Conservation (phyloP, 2,797 vertebrate genomes). For the Dendrocincla fuliginosa region DNA sequence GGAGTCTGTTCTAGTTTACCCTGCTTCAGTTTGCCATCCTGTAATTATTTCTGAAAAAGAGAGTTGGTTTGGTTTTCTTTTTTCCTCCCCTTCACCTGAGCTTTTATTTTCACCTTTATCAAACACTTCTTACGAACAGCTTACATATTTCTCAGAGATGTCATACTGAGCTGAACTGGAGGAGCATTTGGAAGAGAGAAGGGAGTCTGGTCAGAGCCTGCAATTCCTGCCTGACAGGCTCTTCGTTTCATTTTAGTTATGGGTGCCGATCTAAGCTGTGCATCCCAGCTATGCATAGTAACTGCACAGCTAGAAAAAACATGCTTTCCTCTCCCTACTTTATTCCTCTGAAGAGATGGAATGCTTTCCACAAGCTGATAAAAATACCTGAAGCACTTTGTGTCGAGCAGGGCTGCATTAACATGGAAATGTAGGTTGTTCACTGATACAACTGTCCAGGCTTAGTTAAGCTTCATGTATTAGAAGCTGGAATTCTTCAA, state of each 20-base stretch:
- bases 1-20: too few relatives aligned
- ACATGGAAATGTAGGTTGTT: slow-evolving; percentile 14
- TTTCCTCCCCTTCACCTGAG: too few relatives aligned
- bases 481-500: slow-evolving; percentile 47
- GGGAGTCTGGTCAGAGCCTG: not conserved
- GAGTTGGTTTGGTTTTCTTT: too few relatives aligned
- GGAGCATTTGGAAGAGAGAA: not conserved
- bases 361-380: not conserved
- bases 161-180: not conserved
- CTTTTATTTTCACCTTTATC: too few relatives aligned
- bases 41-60: too few relatives aligned
- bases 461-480: slow-evolving; percentile 26
- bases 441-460: slow-evolving; percentile 22
- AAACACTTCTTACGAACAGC: not conserved
- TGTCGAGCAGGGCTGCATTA: not conserved
- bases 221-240: not conserved
- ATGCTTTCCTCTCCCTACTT: not conserved
- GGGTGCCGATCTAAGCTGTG: not conserved
- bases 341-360: not conserved
- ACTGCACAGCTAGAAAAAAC: not conserved
- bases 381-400: not conserved
- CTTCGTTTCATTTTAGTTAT: not conserved
- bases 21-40: too few relatives aligned
- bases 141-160: not conserved
- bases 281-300: not conserved